A percentile compares a stretch with the other conserved stretches of the same genome.
phyloP scores from a whole-genome alignment of 2,797 vertebrate species.

The Thripadectes ignobilis region DNA sequence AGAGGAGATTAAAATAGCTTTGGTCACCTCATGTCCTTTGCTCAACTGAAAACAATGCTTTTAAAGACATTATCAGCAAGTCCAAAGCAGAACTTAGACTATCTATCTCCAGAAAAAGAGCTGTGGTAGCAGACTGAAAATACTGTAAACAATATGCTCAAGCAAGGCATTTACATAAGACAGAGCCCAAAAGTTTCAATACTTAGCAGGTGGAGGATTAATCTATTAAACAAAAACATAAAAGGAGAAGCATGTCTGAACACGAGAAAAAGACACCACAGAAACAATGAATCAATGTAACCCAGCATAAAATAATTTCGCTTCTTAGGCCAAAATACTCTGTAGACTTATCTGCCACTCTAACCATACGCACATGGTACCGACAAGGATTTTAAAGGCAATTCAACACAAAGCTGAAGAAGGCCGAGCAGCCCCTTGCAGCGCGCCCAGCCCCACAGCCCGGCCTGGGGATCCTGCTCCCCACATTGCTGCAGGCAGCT shows the following conservation, averaged over 20 bases:
- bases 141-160: background rate
- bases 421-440: background rate
- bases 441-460: background rate
- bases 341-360: rapidly evolving
- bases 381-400: rapidly evolving
- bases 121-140: rapidly evolving
- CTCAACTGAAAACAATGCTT: background rate
- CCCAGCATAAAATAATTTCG: rapidly evolving
- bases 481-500: background rate
- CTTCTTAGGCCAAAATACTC: background rate
- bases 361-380: rapidly evolving
- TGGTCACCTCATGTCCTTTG: background rate
- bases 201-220: rapidly evolving
- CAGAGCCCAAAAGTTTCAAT: background rate
- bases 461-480: background rate
- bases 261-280: rapidly evolving
- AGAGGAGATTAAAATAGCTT: background rate
- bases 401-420: background rate
- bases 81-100: background rate
- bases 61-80: background rate
- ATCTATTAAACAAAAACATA: background rate
- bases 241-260: rapidly evolving
- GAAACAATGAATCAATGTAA: background rate
- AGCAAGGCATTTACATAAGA: rapidly evolving
- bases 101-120: background rate